Base-by-base conservation (phyloP, 2,888 invertebrate genomes). In the Leucophenga maculata region DNA sequence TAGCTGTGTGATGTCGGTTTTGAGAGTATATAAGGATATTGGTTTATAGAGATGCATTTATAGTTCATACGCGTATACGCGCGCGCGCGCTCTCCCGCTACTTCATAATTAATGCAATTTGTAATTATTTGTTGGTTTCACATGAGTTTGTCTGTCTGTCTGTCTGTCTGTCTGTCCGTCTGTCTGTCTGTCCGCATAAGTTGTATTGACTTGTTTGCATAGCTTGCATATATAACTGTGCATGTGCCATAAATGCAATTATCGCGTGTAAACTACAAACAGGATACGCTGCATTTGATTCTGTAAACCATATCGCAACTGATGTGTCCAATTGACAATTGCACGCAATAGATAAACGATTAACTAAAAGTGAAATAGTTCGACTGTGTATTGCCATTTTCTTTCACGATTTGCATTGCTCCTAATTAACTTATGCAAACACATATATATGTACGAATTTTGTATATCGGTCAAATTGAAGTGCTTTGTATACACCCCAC, bases 101-200 rank as follows among this genome's bases (percentile, higher is more conserved):
- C 73, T 75, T 72, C 74, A 74, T 79, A 75, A 77, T 79, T 79
- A 74, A 76, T 82, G 75, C 72, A 82, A 75, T 79, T 78, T 77
- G 74, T 55, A 75, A 74, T 72, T 70, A 70, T 65, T 73, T 69
- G 62, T 50, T 50, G 50, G n/a, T 50, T 50, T n/a, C 50, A n/a
- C n/a, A 16, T 50, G 50, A 6, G 16, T n/a, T 2, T 16, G 50
- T 50, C 16, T 50, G 50, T 48, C 13, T 48, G 48, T 48, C 11
- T 48, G 48, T 48, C 13, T 48, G 16, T 48, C 16, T 13, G 11
- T 48, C 48, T 48, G 48, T 18, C 50, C 6, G 16, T 18, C 16
- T 50, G 50, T 39, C 39, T 69, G 69, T 65, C 72, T 68, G 62
- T 50, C 13, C 1, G n/a, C n/a, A 11, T 6, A 6, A n/a, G n/a